phyloP scores from a whole-genome alignment of 2,113 vertebrate genomes.

The Peromyscus leucopus region DNA sequence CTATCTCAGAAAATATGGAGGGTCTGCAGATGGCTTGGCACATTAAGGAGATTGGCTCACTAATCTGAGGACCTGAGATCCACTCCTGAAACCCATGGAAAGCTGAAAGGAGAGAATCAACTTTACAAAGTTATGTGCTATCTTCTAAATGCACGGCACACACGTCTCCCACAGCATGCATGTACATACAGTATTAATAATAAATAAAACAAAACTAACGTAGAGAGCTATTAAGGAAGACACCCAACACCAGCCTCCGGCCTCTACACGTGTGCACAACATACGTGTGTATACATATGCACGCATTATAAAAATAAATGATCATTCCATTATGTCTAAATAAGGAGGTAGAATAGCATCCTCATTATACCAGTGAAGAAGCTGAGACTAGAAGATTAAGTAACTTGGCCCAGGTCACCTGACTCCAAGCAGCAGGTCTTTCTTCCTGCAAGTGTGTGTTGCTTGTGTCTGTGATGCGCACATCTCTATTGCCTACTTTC shows the following conservation, averaged over 20 bases:
- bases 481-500: neutral
- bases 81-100: neutral
- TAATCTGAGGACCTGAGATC: neutral
- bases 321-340: neutral
- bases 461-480: rapidly evolving
- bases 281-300: neutral
- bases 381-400: neutral
- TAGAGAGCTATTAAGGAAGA: no score
- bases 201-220: neutral
- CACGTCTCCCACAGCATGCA: no score
- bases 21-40: no score
- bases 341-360: neutral
- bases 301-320: neutral
- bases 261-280: neutral
- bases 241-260: neutral
- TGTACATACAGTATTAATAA: neutral
- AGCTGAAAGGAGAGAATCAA: neutral
- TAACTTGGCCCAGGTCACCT: neutral
- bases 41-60: neutral
- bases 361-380: neutral
- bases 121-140: neutral
- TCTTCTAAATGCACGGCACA: neutral
- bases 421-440: neutral
- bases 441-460: neutral
- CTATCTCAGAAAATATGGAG: neutral